Evolutionary conservation across 2,888 invertebrate species (phyloP).

Genomic region (Agrochola lota): DNA sequence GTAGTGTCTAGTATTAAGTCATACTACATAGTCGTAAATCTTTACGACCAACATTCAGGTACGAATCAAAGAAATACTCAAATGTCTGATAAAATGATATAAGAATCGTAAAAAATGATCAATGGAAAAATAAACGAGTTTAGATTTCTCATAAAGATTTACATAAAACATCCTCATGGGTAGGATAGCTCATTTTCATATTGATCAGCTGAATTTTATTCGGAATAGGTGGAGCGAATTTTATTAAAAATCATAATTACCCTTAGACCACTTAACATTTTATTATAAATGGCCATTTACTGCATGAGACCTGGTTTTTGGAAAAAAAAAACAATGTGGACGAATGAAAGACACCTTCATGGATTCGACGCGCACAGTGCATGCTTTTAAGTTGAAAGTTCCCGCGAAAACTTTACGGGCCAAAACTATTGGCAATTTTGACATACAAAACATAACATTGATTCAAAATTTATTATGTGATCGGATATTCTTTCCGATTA

Average conservation of each 20-base stretch:
- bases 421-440: slow-evolving; percentile 11
- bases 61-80: slow-evolving; percentile 7
- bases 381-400: not conserved
- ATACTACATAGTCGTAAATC: slow-evolving; percentile 22
- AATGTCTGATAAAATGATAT: slow-evolving; percentile 10
- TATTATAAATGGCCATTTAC: too few species aligned
- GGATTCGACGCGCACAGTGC: too few species aligned
- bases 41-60: slow-evolving; percentile 40
- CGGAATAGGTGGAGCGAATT: not conserved
- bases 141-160: not conserved
- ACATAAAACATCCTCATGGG: not conserved
- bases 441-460: not conserved
- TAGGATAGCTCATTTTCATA: slow-evolving; percentile 3
- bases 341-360: not conserved
- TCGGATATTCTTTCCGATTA: not conserved
- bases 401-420: not conserved
- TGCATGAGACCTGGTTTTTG: too few species aligned
- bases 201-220: not conserved
- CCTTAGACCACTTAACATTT: too few species aligned
- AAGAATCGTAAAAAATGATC: slow-evolving; percentile 15
- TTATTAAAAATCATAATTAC: too few species aligned
- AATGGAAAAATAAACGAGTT: slow-evolving; percentile 24
- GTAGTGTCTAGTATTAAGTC: slow-evolving; percentile 21
- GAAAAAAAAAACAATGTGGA: not conserved
- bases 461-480: not conserved